Evolutionary conservation across 2,888 invertebrate genomes (phyloP).

Genomic region (Acrobasis repandana): DNA sequence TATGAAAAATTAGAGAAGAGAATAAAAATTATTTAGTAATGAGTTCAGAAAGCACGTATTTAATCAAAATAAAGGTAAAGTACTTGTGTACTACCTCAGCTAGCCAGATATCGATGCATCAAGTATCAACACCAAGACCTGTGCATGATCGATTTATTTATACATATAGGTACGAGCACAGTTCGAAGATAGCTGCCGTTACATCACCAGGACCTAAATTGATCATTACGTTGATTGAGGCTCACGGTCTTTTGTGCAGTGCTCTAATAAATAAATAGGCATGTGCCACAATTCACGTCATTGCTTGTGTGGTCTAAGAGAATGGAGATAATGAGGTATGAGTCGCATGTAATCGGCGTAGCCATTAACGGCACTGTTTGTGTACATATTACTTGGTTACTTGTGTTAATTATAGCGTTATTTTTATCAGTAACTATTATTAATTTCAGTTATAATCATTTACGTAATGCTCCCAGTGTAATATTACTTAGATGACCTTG

Average conservation of each 20-base stretch:
- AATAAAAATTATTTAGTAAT: too few relatives aligned
- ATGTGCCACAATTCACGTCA: neutral
- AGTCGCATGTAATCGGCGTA: neutral
- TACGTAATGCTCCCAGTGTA: neutral
- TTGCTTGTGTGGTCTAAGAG: neutral
- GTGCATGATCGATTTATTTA: neutral
- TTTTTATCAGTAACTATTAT: neutral
- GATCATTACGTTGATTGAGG: constrained; percentile 61
- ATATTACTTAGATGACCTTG: neutral
- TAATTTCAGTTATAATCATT: neutral
- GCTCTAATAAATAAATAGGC: constrained; percentile 27
- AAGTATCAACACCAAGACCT: neutral
- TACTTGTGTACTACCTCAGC: too few relatives aligned
- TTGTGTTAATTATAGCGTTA: neutral
- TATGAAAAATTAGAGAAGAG: too few relatives aligned
- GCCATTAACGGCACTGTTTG: constrained; percentile 1
- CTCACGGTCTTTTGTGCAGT: constrained; percentile 60
- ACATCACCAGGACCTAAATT: constrained; percentile 54
- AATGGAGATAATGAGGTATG: neutral
- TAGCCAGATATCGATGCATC: neutral
- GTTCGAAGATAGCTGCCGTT: constrained; percentile 53
- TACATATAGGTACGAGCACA: constrained; percentile 21
- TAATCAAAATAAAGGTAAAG: too few relatives aligned
- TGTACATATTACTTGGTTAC: neutral
- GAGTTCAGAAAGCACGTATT: too few relatives aligned